phyloP scores from a whole-genome alignment of 2,797 vertebrate genomes.

The Pipistrellus pygmaeus region DNA sequence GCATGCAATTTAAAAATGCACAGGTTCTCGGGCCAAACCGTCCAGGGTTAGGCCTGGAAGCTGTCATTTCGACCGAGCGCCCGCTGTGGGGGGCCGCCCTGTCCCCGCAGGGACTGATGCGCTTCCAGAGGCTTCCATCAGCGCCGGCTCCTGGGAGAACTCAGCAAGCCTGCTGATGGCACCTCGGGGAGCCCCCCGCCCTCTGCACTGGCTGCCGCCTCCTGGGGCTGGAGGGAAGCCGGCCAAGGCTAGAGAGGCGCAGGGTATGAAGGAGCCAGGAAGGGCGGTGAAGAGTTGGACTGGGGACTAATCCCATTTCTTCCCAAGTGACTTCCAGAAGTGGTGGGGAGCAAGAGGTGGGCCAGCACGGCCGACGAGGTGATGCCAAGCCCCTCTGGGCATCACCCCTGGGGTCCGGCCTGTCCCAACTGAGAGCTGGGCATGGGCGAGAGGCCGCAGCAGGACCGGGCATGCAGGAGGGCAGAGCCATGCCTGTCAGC shows the following conservation, averaged over 20 bases:
- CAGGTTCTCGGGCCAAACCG: not conserved
- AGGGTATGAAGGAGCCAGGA: not conserved
- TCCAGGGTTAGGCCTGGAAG: not conserved
- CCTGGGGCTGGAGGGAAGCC: not conserved
- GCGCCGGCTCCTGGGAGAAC: not conserved
- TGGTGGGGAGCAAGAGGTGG: not conserved
- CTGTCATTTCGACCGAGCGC: not conserved
- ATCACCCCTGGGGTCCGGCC: not conserved
- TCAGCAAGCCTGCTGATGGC: not conserved
- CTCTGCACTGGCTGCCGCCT: no score
- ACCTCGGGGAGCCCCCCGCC: no score
- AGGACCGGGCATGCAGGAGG: not conserved
- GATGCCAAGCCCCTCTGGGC: not conserved
- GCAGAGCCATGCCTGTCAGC: not conserved
- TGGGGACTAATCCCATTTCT: accelerated
- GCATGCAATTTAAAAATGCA: not conserved
- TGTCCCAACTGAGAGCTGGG: not conserved
- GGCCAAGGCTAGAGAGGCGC: not conserved
- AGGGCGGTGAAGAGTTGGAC: not conserved
- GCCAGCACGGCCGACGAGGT: accelerated
- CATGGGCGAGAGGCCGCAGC: not conserved
- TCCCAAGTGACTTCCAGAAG: not conserved
- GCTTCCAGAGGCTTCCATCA: not conserved
- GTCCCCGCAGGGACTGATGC: no score
- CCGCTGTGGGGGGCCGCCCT: no score